Conservation (phyloP, 2,797 vertebrate genomes). For the Vireo griseus region DNA sequence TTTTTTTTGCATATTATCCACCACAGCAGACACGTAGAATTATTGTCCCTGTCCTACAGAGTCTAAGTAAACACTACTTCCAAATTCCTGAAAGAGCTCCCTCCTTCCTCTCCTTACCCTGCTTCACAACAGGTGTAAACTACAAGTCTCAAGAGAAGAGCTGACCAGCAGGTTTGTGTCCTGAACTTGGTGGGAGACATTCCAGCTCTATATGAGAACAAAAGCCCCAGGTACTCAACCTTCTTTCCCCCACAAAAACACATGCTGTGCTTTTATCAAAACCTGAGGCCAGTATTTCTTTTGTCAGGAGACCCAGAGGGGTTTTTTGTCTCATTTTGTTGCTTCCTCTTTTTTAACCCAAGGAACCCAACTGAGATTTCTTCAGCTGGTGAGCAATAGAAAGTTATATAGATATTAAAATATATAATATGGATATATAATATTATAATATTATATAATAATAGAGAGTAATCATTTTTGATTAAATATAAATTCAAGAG, state of each 20-base stretch:
- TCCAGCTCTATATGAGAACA: neutral
- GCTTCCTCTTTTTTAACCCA: neutral
- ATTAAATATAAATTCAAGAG: neutral
- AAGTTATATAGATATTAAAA: neutral
- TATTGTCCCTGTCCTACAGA: neutral
- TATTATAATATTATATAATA: no score
- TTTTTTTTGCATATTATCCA: neutral
- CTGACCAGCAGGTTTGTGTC: neutral
- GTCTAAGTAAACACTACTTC: neutral
- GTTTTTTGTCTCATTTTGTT: neutral
- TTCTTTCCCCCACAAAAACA: neutral
- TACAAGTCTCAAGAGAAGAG: neutral
- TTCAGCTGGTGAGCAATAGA: constrained; percentile 10
- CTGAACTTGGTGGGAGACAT: neutral
- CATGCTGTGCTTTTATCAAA: neutral
- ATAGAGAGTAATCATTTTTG: neutral
- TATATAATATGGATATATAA: no score
- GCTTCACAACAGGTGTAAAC: neutral
- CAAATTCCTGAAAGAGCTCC: neutral
- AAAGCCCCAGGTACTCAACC: neutral
- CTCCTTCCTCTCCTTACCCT: neutral
- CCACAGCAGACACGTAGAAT: neutral
- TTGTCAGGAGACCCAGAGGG: neutral
- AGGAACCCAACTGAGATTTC: neutral
- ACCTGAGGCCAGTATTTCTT: neutral